Evolutionary conservation across 2,888 invertebrate genomes (phyloP).

Genomic region (Brachylomia viminalis): DNA sequence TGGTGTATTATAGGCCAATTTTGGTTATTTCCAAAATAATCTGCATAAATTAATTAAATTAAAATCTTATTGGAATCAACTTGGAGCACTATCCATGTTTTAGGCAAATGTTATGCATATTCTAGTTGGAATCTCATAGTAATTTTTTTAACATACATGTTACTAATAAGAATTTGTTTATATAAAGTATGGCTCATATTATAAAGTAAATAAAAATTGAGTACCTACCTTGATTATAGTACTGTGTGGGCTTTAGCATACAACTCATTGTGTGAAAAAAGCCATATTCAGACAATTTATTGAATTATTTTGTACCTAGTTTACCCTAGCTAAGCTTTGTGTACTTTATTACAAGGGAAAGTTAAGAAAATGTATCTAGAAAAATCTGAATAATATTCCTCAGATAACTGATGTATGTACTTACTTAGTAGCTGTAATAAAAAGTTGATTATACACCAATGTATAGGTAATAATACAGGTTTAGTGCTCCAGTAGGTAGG

Average conservation of each 20-base stretch:
- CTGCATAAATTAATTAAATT: constrained; percentile 40
- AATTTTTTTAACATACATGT: constrained; percentile 4
- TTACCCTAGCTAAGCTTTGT: background rate
- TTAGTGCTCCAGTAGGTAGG: constrained; percentile 38
- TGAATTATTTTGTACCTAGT: background rate
- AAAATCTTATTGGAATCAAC: constrained; percentile 57
- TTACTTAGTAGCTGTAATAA: constrained; percentile 23
- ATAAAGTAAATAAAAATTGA: background rate
- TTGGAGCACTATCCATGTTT: background rate
- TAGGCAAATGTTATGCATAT: background rate
- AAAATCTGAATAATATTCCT: constrained; percentile 8
- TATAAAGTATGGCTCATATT: background rate
- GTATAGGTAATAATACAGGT: constrained; percentile 54
- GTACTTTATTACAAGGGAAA: background rate
- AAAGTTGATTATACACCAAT: constrained; percentile 36
- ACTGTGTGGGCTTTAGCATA: background rate
- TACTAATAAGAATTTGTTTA: background rate
- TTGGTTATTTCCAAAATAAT: constrained; percentile 67
- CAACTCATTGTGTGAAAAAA: background rate
- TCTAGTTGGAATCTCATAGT: constrained; percentile 73
- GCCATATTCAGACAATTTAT: background rate
- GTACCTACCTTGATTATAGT: background rate
- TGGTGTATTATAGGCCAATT: constrained; percentile 68
- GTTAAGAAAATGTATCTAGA: background rate
- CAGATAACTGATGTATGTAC: constrained; percentile 20